Conservation (phyloP, 2,797 vertebrate genomes). For the Pterois miles region DNA sequence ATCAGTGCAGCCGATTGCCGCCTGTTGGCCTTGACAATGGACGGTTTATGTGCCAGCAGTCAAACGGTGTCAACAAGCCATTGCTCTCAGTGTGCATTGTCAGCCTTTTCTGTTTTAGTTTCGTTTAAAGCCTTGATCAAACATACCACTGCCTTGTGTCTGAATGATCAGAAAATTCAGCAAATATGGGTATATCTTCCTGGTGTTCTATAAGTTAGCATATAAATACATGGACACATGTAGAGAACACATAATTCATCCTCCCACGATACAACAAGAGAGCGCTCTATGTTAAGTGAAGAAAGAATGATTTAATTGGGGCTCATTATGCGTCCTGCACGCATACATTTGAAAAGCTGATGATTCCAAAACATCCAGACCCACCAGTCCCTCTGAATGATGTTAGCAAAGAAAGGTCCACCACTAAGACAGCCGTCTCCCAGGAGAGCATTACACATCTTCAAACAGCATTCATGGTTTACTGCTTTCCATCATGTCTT, state of each 20-base stretch:
- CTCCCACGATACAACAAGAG: constrained; percentile 31
- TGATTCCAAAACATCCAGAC: constrained; percentile 75
- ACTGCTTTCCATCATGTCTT: constrained; percentile 75
- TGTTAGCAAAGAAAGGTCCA: constrained; percentile 66
- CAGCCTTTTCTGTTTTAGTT: constrained; percentile 22
- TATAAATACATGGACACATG: constrained; percentile 6
- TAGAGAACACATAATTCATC: constrained; percentile 5
- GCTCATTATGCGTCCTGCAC: constrained; percentile 71
- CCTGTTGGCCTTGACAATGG: constrained; percentile 74
- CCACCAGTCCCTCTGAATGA: constrained; percentile 68
- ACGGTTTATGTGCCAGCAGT: constrained; percentile 46
- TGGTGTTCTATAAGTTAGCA: not conserved
- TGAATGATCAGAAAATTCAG: constrained; percentile 25
- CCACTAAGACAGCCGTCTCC: constrained; percentile 64
- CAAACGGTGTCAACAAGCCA: constrained; percentile 60
- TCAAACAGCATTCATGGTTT: constrained; percentile 75
- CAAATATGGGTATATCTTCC: not conserved
- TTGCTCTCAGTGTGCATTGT: constrained; percentile 31
- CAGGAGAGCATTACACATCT: constrained; percentile 69
- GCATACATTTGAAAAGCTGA: constrained; percentile 72
- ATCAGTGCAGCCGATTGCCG: constrained; percentile 51
- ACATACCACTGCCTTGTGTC: constrained; percentile 25
- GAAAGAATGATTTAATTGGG: constrained; percentile 73
- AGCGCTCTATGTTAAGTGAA: constrained; percentile 45
- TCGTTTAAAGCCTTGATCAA: constrained; percentile 52